Evolutionary conservation across 2,888 invertebrate species (phyloP).

Genomic region (Xestia sexstrigata): DNA sequence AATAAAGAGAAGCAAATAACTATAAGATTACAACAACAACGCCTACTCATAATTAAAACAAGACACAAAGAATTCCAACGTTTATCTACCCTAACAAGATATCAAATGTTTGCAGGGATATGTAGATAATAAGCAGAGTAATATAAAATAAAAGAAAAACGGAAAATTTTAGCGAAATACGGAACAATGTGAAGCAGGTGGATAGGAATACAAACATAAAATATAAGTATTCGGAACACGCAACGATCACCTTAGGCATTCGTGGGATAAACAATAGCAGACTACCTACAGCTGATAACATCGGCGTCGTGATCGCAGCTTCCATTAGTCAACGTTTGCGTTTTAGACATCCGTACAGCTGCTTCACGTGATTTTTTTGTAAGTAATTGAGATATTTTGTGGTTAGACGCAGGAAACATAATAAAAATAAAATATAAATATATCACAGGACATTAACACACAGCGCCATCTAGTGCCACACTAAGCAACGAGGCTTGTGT

Average conservation of each 20-base stretch:
- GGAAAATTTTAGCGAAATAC: constrained; percentile 54
- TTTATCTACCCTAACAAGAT: constrained; percentile 21
- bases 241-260: constrained; percentile 81
- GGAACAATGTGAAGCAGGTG: constrained; percentile 66
- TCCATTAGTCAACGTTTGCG: constrained; percentile 65
- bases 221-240: constrained; percentile 79
- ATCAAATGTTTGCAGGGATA: constrained; percentile 49
- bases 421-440: too few relatives aligned
- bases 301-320: constrained; percentile 74
- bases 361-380: background rate
- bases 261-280: constrained; percentile 78
- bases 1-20: too few relatives aligned
- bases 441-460: too few relatives aligned
- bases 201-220: constrained; percentile 72
- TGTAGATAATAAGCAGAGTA: constrained; percentile 57
- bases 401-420: background rate
- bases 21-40: background rate
- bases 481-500: too few relatives aligned
- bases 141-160: constrained; percentile 57
- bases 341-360: constrained; percentile 35
- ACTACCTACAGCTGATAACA: constrained; percentile 73
- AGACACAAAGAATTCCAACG: constrained; percentile 21
- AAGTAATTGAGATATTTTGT: background rate
- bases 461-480: too few relatives aligned
- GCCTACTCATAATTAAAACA: constrained; percentile 18